These are phyloP conservation scores for Luehdorfia chinensis DNA, from an alignment of 1,140 invertebrate genomes.

Conservation along the genomic window DNA sequence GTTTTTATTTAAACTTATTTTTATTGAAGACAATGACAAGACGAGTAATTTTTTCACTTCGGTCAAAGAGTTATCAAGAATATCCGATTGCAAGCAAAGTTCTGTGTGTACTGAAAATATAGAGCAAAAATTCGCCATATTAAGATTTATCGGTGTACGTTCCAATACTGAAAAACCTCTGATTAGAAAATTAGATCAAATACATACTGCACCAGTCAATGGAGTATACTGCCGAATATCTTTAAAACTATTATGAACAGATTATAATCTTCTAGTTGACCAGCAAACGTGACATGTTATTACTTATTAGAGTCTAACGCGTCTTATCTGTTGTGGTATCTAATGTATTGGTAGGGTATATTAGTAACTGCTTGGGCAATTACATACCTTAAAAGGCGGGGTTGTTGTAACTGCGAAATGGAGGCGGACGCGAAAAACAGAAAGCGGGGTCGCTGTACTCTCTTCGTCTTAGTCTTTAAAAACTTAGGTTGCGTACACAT, in stretches of 20 bases:
- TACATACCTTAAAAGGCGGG: constrained; percentile 26
- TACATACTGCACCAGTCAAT: too few species aligned
- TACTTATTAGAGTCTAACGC: constrained; percentile 3
- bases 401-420: constrained; percentile 11
- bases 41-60: too few species aligned
- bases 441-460: constrained; percentile 22
- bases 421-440: constrained; percentile 24
- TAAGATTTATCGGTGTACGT: too few species aligned
- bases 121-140: too few species aligned
- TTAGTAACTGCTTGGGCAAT: constrained; percentile 25
- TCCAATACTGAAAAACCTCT: too few species aligned
- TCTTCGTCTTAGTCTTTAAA: constrained; percentile 19
- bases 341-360: neutral
- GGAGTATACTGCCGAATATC: too few species aligned
- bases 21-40: too few species aligned
- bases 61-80: too few species aligned
- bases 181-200: too few species aligned
- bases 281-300: constrained; percentile 8
- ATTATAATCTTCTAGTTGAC: constrained; percentile 17
- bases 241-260: neutral
- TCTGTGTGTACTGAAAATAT: too few species aligned
- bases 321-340: neutral
- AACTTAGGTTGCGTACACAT: neutral
- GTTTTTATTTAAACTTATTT: too few species aligned
- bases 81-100: too few species aligned